A percentile compares a stretch with the other conserved stretches of the same genome.
Evolutionary conservation across 2,888 invertebrate species (phyloP).

Genomic region (Cistogaster globosa): DNA sequence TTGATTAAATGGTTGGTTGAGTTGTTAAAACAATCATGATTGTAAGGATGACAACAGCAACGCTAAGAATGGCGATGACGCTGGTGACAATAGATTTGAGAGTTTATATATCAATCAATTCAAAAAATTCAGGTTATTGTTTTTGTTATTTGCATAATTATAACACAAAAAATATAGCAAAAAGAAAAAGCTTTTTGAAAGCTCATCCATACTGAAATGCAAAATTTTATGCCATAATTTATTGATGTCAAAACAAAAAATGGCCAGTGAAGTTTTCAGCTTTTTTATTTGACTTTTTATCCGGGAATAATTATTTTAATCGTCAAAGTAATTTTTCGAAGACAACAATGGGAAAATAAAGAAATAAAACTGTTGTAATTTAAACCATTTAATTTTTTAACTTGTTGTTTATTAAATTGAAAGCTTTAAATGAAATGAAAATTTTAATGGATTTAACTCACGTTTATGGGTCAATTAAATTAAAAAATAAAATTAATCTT

Average conservation of each 20-base stretch:
- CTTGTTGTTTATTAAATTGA: neutral
- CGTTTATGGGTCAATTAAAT: no score
- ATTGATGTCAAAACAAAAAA: neutral
- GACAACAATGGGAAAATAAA: neutral
- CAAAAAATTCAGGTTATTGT: neutral
- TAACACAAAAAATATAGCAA: neutral
- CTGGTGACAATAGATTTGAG: slow-evolving; percentile 43
- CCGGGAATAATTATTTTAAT: slow-evolving; percentile 23
- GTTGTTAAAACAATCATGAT: slow-evolving; percentile 28
- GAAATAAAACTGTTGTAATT: neutral
- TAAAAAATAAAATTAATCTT: no score
- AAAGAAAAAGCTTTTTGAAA: neutral
- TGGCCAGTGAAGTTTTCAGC: slow-evolving; percentile 22
- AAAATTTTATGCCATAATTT: slow-evolving; percentile 44
- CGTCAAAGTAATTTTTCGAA: neutral
- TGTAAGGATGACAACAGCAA: neutral
- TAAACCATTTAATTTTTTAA: neutral
- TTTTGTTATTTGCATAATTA: slow-evolving; percentile 32
- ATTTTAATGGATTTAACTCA: no score
- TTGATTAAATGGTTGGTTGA: slow-evolving; percentile 32
- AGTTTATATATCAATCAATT: slow-evolving; percentile 3
- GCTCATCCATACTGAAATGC: slow-evolving; percentile 45
- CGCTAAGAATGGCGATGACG: neutral
- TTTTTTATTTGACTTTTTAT: neutral
- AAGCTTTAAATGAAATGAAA: no score